phyloP scores from a whole-genome alignment of 2,797 vertebrate genomes.

The Premnoplex brunnescens region DNA sequence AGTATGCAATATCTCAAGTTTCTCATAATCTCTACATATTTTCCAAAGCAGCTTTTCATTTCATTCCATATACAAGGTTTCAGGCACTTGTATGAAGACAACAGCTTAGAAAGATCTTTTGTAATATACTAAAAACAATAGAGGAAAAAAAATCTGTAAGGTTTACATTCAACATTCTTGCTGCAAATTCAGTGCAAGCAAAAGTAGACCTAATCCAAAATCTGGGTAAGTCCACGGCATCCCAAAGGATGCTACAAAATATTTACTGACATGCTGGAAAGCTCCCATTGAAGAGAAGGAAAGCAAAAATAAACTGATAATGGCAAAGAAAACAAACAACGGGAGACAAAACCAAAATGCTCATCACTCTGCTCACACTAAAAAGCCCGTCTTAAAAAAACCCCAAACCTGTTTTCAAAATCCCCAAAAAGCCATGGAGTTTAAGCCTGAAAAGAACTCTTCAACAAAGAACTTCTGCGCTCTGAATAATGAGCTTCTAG shows the following conservation, averaged over 20 bases:
- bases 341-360: neutral
- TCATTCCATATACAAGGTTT: neutral
- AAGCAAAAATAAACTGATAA: neutral
- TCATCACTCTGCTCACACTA: neutral
- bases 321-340: slow-evolving; percentile 12
- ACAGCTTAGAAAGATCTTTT: neutral
- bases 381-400: neutral
- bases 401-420: neutral
- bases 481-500: neutral
- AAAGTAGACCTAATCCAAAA: neutral
- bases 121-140: neutral
- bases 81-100: neutral
- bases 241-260: neutral
- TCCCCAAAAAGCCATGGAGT: neutral
- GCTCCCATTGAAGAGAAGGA: neutral
- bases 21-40: neutral
- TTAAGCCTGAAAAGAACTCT: neutral
- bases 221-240: neutral
- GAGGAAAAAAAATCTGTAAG: neutral
- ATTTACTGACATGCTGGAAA: neutral
- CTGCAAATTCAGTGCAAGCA: neutral
- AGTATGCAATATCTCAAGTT: neutral
- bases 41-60: neutral
- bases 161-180: neutral
- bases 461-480: neutral